Conservation (phyloP, 2,797 vertebrate species). For the Melanogrammus aeglefinus region DNA sequence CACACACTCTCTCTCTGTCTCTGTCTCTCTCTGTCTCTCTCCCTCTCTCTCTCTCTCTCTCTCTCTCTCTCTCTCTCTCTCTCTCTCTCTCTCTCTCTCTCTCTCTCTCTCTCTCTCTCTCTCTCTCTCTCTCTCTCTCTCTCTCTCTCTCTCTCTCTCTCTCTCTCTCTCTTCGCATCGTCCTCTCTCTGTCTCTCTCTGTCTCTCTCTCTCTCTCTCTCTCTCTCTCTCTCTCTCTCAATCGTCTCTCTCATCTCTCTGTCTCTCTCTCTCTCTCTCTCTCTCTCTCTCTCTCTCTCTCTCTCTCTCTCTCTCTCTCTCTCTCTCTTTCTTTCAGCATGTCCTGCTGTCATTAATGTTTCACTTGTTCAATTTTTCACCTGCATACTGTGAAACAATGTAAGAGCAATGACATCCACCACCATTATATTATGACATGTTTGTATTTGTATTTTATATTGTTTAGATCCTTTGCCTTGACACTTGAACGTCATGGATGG, state of each 20-base stretch:
- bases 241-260: no score
- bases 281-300: no score
- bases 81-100: not conserved
- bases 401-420: not conserved
- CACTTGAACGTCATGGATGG: slow-evolving; percentile 35
- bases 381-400: not conserved
- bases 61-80: not conserved
- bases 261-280: no score
- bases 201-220: not conserved
- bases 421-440: not conserved
- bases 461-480: slow-evolving; percentile 15
- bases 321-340: not conserved
- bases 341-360: not conserved
- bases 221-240: not conserved
- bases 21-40: not conserved
- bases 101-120: not conserved
- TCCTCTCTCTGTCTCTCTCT: not conserved
- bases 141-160: not conserved
- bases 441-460: not conserved
- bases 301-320: no score
- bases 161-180: not conserved
- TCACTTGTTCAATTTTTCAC: not conserved
- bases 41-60: not conserved
- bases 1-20: not conserved
- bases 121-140: not conserved